Conservation (phyloP, 2,797 vertebrate genomes). For the Rhabdophis nuchalis region DNA sequence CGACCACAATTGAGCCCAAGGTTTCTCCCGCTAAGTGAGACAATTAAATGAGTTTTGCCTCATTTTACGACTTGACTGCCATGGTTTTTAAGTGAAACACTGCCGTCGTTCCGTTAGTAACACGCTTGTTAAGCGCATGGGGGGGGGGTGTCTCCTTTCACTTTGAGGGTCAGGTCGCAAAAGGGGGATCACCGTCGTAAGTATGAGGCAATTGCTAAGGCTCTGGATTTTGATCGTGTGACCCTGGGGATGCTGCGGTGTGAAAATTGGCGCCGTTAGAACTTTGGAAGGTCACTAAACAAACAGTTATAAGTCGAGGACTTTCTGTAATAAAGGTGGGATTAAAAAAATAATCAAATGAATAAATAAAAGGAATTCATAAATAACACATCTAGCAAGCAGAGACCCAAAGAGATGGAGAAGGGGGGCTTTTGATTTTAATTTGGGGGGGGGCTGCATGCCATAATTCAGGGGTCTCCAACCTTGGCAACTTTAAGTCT, state of each 20-base stretch:
- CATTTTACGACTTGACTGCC: not conserved
- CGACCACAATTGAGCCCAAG: not conserved
- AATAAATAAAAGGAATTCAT: not conserved
- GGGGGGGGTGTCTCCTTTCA: not conserved
- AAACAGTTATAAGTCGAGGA: not conserved
- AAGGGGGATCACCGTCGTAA: not conserved
- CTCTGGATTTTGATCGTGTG: not conserved
- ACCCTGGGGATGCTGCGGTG: not conserved
- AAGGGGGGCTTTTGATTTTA: not conserved
- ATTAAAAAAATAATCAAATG: not conserved
- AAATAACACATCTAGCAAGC: not conserved
- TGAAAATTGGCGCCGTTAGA: not conserved
- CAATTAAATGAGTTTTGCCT: no score
- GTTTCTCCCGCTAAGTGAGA: not conserved
- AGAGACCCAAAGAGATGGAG: not conserved
- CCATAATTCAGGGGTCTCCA: no score
- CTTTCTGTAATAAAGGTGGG: not conserved
- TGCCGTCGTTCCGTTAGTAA: not conserved
- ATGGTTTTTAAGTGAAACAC: not conserved
- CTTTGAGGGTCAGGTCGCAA: not conserved
- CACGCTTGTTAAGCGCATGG: not conserved
- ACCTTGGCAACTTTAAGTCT: no score
- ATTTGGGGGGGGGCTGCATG: not conserved
- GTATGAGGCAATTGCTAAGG: accelerated
- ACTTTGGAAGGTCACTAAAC: not conserved